phyloP scores from a whole-genome alignment of 2,113 vertebrate genomes.

The Connochaetes taurinus region DNA sequence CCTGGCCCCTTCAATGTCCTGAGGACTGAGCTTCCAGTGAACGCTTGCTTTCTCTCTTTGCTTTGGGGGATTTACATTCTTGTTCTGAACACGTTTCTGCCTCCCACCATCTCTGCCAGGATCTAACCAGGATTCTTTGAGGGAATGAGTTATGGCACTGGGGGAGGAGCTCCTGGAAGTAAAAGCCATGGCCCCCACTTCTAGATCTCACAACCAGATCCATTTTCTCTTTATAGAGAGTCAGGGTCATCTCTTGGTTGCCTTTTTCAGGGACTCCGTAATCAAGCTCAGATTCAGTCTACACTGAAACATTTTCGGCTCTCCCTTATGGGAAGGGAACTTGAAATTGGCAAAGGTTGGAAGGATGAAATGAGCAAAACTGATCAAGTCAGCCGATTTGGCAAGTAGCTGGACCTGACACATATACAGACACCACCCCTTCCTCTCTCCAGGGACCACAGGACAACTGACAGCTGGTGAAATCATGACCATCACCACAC shows the following conservation, averaged over 20 bases:
- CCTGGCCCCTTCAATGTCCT: background rate
- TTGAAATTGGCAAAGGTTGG: background rate
- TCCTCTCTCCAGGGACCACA: background rate
- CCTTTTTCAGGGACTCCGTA: background rate
- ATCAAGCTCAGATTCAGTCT: background rate
- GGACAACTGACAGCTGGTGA: background rate
- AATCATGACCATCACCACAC: background rate
- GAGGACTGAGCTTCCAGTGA: background rate
- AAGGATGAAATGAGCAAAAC: background rate
- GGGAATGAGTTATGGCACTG: background rate
- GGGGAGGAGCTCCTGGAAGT: background rate
- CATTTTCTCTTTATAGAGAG: background rate
- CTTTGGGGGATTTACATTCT: background rate
- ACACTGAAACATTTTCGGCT: background rate
- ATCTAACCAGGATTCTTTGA: background rate
- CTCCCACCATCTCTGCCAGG: background rate
- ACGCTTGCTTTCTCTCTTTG: background rate
- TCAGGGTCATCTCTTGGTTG: background rate
- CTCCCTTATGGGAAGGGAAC: background rate
- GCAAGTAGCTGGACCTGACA: background rate
- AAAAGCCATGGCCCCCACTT: background rate
- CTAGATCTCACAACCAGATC: background rate
- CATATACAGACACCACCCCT: background rate
- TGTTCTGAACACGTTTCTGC: background rate
- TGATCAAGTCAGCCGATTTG: background rate